These are phyloP conservation scores for Napeogenes inachia DNA, from an alignment of 2,888 invertebrate species.

Conservation along the genomic window DNA sequence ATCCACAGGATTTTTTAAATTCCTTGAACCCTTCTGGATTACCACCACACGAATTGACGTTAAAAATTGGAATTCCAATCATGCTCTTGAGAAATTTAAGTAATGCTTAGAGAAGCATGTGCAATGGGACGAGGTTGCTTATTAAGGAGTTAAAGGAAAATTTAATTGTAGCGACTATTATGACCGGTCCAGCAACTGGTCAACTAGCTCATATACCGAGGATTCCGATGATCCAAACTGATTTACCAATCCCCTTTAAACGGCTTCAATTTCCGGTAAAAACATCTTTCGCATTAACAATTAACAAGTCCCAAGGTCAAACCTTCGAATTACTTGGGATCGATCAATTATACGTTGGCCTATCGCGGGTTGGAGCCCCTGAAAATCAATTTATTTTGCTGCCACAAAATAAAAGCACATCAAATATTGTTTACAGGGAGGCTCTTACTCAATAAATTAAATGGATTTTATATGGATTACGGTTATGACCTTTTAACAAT, in stretches of 20 bases:
- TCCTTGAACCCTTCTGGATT: slow-evolving; percentile 33
- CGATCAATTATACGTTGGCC: too few relatives aligned
- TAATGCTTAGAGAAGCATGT: slow-evolving; percentile 13
- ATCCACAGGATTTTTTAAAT: slow-evolving; percentile 39
- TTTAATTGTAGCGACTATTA: slow-evolving; percentile 31
- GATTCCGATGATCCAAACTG: slow-evolving; percentile 11
- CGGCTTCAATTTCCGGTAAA: too few relatives aligned
- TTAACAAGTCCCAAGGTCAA: slow-evolving; percentile 15
- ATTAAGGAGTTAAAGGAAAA: slow-evolving; percentile 33
- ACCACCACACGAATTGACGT: slow-evolving; percentile 30
- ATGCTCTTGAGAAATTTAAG: slow-evolving; percentile 18
- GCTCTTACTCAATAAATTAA: too few relatives aligned
- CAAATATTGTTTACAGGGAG: too few relatives aligned
- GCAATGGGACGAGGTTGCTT: slow-evolving; percentile 24
- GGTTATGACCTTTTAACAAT: too few relatives aligned
- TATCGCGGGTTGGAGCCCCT: slow-evolving; percentile 12
- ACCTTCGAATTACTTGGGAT: slow-evolving; percentile 12
- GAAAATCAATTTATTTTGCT: slow-evolving; percentile 17
- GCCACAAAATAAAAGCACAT: too few relatives aligned
- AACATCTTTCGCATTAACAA: neutral
- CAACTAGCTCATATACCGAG: too few relatives aligned
- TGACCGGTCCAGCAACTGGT: neutral
- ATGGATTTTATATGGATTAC: too few relatives aligned
- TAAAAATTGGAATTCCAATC: slow-evolving; percentile 15
- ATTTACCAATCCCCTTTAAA: neutral